These are phyloP conservation scores for Caenorhabditis macrosperma DNA, from an alignment of 2,888 invertebrate species.

Conservation along the genomic window DNA sequence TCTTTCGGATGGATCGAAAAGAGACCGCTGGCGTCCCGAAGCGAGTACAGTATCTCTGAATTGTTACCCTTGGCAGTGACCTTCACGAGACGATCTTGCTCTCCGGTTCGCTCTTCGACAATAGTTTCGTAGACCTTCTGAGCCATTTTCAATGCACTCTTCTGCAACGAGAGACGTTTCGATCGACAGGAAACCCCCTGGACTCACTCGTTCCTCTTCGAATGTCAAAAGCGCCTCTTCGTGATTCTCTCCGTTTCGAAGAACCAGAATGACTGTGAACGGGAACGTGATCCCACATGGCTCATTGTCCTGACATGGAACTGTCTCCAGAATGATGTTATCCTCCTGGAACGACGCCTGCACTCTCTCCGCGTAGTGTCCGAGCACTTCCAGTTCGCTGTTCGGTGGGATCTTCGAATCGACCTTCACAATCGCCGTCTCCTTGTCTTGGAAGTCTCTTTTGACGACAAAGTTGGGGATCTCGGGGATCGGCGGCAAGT, in stretches of 20 bases:
- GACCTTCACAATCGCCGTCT: constrained; percentile 50
- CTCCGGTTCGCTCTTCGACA: constrained; percentile 57
- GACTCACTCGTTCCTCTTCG: constrained; percentile 47
- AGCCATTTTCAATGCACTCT: constrained; percentile 40
- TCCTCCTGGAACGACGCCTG: constrained; percentile 39
- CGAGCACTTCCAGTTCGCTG: constrained; percentile 36
- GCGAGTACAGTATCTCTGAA: constrained; percentile 50
- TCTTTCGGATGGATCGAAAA: constrained; percentile 67
- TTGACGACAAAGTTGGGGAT: constrained; percentile 46
- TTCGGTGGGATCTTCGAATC: constrained; percentile 18
- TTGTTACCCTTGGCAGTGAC: constrained; percentile 41
- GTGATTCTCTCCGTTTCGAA: constrained; percentile 38
- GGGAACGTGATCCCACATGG: constrained; percentile 42
- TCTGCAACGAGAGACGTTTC: constrained; percentile 27
- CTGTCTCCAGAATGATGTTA: constrained; percentile 47
- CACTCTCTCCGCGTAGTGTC: constrained; percentile 37
- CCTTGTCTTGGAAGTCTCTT: constrained; percentile 40
- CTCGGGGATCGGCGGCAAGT: constrained; percentile 34
- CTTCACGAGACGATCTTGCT: constrained; percentile 49
- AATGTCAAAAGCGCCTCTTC: constrained; percentile 32
- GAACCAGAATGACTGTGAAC: constrained; percentile 35
- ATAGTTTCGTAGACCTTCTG: constrained; percentile 44
- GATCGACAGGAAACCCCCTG: background rate
- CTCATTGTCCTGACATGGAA: constrained; percentile 38
- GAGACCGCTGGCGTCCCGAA: constrained; percentile 61